A percentile compares a stretch with the other conserved stretches of the same genome.
These are phyloP conservation scores for Biston betularia DNA, from an alignment of 2,888 invertebrate genomes.

Conservation along the genomic window DNA sequence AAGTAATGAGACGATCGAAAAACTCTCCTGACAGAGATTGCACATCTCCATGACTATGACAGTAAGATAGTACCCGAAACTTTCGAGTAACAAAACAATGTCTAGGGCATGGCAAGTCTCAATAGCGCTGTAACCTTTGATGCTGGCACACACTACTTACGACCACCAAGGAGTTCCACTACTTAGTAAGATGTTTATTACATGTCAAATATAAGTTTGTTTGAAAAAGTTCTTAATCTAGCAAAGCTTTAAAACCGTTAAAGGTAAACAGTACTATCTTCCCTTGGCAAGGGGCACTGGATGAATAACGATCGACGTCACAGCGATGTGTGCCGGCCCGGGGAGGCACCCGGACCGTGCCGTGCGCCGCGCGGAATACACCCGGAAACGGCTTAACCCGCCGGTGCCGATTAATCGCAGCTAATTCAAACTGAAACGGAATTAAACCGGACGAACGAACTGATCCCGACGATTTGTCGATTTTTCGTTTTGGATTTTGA, in stretches of 20 bases:
- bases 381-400: slow-evolving; percentile 73
- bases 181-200: not conserved
- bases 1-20: too few species aligned
- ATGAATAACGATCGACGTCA: slow-evolving; percentile 85
- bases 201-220: not conserved
- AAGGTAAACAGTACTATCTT: slow-evolving; percentile 75
- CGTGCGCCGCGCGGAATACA: slow-evolving; percentile 34
- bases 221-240: slow-evolving; percentile 24
- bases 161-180: too few species aligned
- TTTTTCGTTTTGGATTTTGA: slow-evolving; percentile 46
- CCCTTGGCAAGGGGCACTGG: slow-evolving; percentile 68
- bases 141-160: too few species aligned
- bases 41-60: too few species aligned
- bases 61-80: too few species aligned
- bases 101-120: too few species aligned
- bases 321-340: slow-evolving; percentile 81
- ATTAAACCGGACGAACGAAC: slow-evolving; percentile 84
- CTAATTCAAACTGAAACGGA: slow-evolving; percentile 84
- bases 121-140: too few species aligned
- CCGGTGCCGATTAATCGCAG: slow-evolving; percentile 81
- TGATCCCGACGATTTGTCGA: slow-evolving; percentile 84
- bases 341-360: slow-evolving; percentile 54
- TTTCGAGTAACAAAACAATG: too few species aligned
- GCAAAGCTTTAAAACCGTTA: slow-evolving; percentile 53
- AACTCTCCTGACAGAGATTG: too few species aligned